Evolutionary conservation across 1,140 invertebrate genomes (phyloP), one percentile per base, ranked within the genome.

Genomic region (Achatina immaculata): DNA sequence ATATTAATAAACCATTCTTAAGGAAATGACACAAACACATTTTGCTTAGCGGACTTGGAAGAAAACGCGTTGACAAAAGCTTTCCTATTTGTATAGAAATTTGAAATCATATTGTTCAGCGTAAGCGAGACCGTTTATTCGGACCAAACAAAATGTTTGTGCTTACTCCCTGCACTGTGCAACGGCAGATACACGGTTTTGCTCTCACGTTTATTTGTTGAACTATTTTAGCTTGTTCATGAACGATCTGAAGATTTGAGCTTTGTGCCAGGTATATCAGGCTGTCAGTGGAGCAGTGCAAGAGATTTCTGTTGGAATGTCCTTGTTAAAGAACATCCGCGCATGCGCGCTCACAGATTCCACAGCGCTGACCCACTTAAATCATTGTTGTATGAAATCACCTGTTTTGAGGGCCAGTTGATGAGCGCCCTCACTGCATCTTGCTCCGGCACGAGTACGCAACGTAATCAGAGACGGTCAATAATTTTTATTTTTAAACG

Each of bases 381-480:
- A 62, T 31, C 58, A 62, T 31, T 62, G 58, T 62, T 62, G n/a
- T 62, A 31, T 34, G 58, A 62, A 62, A 62, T 62, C 58, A 62
- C 58, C 58, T 31, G 58, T 62, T 62, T 62, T 6, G 28, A 62
- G 58, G 7, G n/a, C n/a, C 58, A 0, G 58, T 4, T 34, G 58
- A 62, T 31, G 28, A 62, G 58, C n/a, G 1, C 3, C 58, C 31
- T n/a, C 58, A 62, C n/a, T 28, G 9, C 58, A 62, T 31, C 58
- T 62, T 28, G 11, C 58, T 62, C n/a, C 28, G 21, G 28, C n/a
- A 62, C 58, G 31, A 28, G 58, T 34, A 62, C 28, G 58, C n/a
- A 62, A 62, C 58, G 31, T 62, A 28, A 62, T 62, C 58, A 62
- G 28, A 4, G 28, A 62, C 28, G 58, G n/a, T 62, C 58, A 62